Conservation (phyloP, 2,113 vertebrate genomes). For the Neogobius melanostomus region DNA sequence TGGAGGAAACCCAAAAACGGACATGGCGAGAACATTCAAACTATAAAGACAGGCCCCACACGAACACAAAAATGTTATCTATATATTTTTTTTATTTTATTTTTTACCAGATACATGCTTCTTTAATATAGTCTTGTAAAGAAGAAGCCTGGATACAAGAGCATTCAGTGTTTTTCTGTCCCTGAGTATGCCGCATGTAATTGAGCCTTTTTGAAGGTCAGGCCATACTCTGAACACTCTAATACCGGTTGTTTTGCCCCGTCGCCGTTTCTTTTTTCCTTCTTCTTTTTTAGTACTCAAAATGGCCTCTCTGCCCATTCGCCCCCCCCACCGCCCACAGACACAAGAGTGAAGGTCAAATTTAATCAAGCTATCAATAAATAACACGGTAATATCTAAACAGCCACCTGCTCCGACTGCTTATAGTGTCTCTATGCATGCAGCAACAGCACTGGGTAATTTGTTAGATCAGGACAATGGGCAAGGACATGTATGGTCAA, state of each 20-base stretch:
- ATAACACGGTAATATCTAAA: constrained; percentile 37
- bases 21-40: too few species aligned
- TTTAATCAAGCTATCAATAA: constrained; percentile 43
- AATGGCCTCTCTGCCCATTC: constrained; percentile 55
- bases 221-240: constrained; percentile 46
- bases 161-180: constrained; percentile 8
- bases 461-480: neutral
- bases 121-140: too few species aligned
- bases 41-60: too few species aligned
- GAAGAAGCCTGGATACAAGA: neutral
- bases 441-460: neutral
- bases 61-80: too few species aligned
- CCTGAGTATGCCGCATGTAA: constrained; percentile 47
- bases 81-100: too few species aligned
- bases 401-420: constrained; percentile 32
- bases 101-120: too few species aligned
- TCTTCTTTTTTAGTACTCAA: constrained; percentile 47
- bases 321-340: constrained; percentile 26
- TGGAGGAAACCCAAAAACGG: too few species aligned
- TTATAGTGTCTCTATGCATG: constrained; percentile 12
- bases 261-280: constrained; percentile 8
- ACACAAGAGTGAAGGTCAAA: constrained; percentile 45
- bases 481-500: neutral
- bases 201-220: constrained; percentile 68
- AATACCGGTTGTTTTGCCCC: constrained; percentile 49